phyloP scores from a whole-genome alignment of 2,797 vertebrate species.

The Syncerus caffer region DNA sequence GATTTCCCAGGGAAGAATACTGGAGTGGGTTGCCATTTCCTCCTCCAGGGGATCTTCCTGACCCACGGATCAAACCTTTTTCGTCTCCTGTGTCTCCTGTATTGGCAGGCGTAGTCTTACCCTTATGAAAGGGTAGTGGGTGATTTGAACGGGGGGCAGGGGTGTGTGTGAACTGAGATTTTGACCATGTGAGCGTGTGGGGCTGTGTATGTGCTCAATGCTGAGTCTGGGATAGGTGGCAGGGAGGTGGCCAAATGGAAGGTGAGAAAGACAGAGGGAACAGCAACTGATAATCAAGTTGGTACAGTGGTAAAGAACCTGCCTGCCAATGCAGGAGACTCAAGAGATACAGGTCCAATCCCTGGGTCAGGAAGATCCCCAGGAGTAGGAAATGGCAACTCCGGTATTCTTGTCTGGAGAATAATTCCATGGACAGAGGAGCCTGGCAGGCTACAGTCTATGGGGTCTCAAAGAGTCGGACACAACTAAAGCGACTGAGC shows the following conservation, averaged over 20 bases:
- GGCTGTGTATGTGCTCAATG: neutral
- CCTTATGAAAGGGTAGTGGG: neutral
- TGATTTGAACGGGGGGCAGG: neutral
- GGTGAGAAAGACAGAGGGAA: neutral
- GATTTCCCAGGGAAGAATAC: neutral
- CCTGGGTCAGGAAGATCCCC: neutral
- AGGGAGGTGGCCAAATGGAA: neutral
- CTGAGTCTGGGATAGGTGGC: neutral
- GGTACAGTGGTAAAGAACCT: neutral
- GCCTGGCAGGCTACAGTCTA: neutral
- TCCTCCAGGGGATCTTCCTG: neutral
- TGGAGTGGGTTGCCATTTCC: neutral
- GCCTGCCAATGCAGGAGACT: neutral
- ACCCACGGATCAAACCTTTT: neutral
- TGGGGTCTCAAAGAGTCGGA: neutral
- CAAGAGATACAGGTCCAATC: neutral
- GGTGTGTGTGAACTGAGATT: neutral
- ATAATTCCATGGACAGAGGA: neutral
- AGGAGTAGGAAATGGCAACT: neutral
- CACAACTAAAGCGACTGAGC: neutral
- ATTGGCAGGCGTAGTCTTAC: neutral
- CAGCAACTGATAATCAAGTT: neutral
- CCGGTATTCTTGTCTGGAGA: neutral
- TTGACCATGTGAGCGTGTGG: neutral
- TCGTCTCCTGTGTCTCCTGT: neutral